Conservation (phyloP, 2,888 invertebrate genomes). For the Argyresthia goedartella region DNA sequence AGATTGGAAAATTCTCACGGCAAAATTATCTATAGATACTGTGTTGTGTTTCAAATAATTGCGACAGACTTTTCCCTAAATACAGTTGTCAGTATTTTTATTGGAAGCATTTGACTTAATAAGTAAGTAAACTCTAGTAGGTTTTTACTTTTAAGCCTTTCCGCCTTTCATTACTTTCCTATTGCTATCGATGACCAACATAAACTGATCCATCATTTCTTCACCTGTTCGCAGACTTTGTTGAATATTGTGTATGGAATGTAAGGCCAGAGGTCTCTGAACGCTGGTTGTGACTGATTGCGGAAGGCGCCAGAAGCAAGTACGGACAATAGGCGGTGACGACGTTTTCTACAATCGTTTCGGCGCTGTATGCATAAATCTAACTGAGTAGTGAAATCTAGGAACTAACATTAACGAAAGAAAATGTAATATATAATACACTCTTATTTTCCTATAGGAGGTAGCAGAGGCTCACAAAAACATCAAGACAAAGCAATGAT, state of each 20-base stretch:
- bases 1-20: not conserved
- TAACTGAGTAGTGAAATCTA: too few relatives aligned
- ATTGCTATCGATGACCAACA: not conserved
- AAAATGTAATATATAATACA: too few relatives aligned
- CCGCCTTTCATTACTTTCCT: slow-evolving; percentile 62
- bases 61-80: too few relatives aligned
- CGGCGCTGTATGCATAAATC: slow-evolving; percentile 1
- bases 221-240: not conserved
- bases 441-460: too few relatives aligned
- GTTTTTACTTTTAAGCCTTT: too few relatives aligned
- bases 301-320: slow-evolving; percentile 47
- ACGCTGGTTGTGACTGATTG: slow-evolving; percentile 34
- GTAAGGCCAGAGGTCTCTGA: slow-evolving; percentile 34
- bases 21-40: not conserved
- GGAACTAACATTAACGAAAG: too few relatives aligned
- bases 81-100: too few relatives aligned
- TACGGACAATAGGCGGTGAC: slow-evolving; percentile 53
- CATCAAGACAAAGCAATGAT: too few relatives aligned
- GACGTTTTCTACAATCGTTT: slow-evolving; percentile 9
- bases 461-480: too few relatives aligned
- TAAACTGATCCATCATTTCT: not conserved
- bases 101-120: too few relatives aligned
- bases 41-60: too few relatives aligned
- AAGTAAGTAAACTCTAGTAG: too few relatives aligned
- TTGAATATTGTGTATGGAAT: slow-evolving; percentile 12